Conservation (phyloP, 2,888 invertebrate genomes). For the Autographa pulchrina region DNA sequence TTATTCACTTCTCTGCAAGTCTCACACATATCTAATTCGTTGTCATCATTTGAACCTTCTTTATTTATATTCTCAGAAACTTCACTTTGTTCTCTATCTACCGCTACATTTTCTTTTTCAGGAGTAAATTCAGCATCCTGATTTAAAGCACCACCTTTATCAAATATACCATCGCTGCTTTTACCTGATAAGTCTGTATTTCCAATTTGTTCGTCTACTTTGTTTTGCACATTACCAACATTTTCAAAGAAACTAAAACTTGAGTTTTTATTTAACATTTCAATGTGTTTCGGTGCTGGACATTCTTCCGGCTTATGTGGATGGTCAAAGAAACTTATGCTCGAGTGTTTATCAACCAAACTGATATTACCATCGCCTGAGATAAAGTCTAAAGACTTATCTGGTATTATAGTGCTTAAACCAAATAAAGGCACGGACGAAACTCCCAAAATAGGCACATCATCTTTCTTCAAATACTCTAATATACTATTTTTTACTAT, state of each 20-base stretch:
- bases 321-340: conserved; percentile 60
- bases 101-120: conserved; percentile 12
- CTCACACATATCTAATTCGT: conserved; percentile 79
- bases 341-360: conserved; percentile 53
- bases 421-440: conserved; percentile 70
- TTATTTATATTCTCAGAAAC: conserved; percentile 6
- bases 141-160: conserved; percentile 16
- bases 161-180: conserved; percentile 23
- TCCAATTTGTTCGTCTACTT: conserved; percentile 24
- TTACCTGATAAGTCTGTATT: conserved; percentile 8
- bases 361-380: conserved; percentile 46
- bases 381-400: conserved; percentile 59
- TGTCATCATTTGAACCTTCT: conserved; percentile 31
- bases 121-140: conserved; percentile 14
- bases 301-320: conserved; percentile 33
- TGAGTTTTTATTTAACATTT: conserved; percentile 47
- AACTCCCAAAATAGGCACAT: conserved; percentile 62
- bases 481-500: conserved; percentile 46
- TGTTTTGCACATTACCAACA: conserved; percentile 35
- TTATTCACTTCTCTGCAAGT: conserved; percentile 79
- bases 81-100: conserved; percentile 18
- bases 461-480: conserved; percentile 58
- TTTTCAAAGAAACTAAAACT: conserved; percentile 65
- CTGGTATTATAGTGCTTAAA: conserved; percentile 66
- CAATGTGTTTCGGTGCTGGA: conserved; percentile 22